Percentiles rank a stretch among this genome's conserved stretches.
These are phyloP conservation scores for Himalopsyche anomala DNA, from an alignment of 2,888 invertebrate species.

Conservation along the genomic window DNA sequence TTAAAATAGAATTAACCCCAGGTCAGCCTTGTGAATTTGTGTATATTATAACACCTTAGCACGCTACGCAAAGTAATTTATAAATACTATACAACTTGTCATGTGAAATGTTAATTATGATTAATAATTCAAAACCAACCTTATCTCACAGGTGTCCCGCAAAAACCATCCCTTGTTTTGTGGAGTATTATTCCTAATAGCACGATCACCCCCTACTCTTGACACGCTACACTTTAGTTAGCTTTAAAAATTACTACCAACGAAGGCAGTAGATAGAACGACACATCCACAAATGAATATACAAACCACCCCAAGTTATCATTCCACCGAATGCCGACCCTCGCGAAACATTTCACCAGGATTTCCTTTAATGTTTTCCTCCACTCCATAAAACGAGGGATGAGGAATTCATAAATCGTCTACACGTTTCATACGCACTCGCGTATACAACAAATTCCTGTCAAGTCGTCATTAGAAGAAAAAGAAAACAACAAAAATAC, in stretches of 20 bases:
- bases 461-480: background rate
- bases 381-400: slow-evolving; percentile 45
- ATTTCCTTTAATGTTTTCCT: slow-evolving; percentile 48
- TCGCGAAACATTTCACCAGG: slow-evolving; percentile 37
- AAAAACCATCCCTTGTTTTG: slow-evolving; percentile 28
- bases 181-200: background rate
- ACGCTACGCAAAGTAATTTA: background rate
- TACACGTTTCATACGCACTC: slow-evolving; percentile 45
- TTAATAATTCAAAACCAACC: slow-evolving; percentile 9
- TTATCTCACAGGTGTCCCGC: slow-evolving; percentile 29
- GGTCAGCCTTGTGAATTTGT: too few species aligned
- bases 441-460: slow-evolving; percentile 12
- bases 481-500: slow-evolving; percentile 12
- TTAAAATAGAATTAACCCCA: too few species aligned
- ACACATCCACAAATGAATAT: background rate
- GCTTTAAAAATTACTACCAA: slow-evolving; percentile 31
- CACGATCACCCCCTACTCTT: slow-evolving; percentile 5
- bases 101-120: background rate
- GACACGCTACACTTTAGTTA: slow-evolving; percentile 24
- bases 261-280: slow-evolving; percentile 6
- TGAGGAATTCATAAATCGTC: slow-evolving; percentile 48
- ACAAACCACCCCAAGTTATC: slow-evolving; percentile 47
- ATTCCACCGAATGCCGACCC: slow-evolving; percentile 19
- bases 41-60: background rate
- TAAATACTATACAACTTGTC: background rate